phyloP scores from a whole-genome alignment of 2,888 invertebrate species.

The Apodemia hepburni region DNA sequence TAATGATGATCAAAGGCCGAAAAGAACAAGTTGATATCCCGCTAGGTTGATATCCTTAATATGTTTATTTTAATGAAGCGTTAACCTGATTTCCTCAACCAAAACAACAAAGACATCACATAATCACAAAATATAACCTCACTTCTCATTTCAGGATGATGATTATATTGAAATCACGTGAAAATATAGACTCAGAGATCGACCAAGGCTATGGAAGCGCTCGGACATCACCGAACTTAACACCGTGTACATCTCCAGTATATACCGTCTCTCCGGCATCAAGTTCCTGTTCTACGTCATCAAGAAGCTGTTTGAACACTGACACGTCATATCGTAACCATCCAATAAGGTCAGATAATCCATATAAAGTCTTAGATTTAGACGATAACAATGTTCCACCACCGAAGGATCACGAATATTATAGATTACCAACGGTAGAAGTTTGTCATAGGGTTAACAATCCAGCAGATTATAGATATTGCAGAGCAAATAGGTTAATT shows the following conservation, averaged over 20 bases:
- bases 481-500: slow-evolving; percentile 53
- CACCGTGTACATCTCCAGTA: slow-evolving; percentile 56
- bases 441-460: slow-evolving; percentile 52
- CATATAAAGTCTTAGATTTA: slow-evolving; percentile 45
- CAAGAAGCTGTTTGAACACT: slow-evolving; percentile 40
- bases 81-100: slow-evolving; percentile 34
- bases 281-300: slow-evolving; percentile 49
- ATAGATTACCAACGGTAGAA: slow-evolving; percentile 47
- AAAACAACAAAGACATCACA: background rate
- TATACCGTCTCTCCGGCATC: slow-evolving; percentile 51
- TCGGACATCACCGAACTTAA: slow-evolving; percentile 56
- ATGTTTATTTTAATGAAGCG: slow-evolving; percentile 70
- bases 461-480: slow-evolving; percentile 55
- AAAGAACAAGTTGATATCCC: slow-evolving; percentile 64
- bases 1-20: slow-evolving; percentile 61
- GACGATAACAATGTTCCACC: slow-evolving; percentile 40
- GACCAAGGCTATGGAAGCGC: slow-evolving; percentile 70
- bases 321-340: slow-evolving; percentile 47
- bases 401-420: slow-evolving; percentile 42
- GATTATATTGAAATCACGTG: slow-evolving; percentile 62
- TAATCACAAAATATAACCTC: background rate
- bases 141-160: slow-evolving; percentile 59
- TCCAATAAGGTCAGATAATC: slow-evolving; percentile 34
- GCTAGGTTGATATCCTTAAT: slow-evolving; percentile 42
- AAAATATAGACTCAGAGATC: slow-evolving; percentile 47